phyloP scores from a whole-genome alignment of 2,113 vertebrate genomes.

The Regulus satrapa region DNA sequence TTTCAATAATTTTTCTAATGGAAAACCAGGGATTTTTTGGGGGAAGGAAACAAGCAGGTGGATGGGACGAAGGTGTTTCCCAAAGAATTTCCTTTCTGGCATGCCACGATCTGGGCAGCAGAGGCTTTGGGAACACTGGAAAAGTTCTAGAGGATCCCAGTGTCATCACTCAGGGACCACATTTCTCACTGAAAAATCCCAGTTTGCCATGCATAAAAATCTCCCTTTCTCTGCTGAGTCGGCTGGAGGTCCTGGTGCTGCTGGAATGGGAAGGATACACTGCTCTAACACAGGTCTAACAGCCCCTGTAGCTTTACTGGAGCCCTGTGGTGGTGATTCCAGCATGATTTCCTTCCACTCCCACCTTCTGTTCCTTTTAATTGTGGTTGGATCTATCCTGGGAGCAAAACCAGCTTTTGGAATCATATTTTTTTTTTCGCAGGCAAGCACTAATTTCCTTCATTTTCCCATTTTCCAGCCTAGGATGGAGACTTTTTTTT shows the following conservation, averaged over 20 bases:
- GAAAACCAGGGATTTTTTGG: neutral
- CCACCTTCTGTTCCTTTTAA: neutral
- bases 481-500: too few relatives aligned
- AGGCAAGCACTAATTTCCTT: neutral
- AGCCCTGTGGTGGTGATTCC: neutral
- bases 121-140: neutral
- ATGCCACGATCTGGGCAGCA: fast-evolving
- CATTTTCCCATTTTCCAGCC: slow-evolving; percentile 16
- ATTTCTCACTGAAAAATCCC: neutral
- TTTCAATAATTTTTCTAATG: neutral
- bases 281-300: neutral
- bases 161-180: fast-evolving
- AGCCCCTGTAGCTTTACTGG: fast-evolving
- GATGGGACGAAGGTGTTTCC: neutral
- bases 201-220: neutral
- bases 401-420: neutral
- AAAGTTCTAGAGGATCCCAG: fast-evolving
- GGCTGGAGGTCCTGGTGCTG: neutral
- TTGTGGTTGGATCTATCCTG: neutral
- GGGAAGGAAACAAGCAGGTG: neutral
- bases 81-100: neutral
- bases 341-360: neutral
- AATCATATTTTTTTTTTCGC: neutral
- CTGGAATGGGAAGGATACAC: neutral
- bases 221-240: neutral